Conservation (phyloP, 2,797 vertebrate genomes). For the Poecile montanus region DNA sequence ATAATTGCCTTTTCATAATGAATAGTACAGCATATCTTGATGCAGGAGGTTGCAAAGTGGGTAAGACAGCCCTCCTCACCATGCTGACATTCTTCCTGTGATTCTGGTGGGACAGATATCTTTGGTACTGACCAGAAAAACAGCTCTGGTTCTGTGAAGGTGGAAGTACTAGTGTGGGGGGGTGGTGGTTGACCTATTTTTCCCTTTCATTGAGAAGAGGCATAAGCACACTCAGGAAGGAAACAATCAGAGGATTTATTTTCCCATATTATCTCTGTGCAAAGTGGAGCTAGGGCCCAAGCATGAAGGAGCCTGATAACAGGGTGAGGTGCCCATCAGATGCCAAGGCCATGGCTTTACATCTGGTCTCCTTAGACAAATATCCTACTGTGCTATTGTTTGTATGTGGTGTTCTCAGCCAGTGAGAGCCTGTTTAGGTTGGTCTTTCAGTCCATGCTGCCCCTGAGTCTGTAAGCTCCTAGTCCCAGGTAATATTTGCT, state of each 20-base stretch:
- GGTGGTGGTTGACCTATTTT: not conserved
- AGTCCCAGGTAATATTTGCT: not conserved
- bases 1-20: not conserved
- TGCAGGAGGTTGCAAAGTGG: not conserved
- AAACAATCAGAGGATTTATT: not conserved
- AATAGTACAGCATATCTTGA: not conserved
- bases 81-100: not conserved
- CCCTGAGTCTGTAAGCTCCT: not conserved
- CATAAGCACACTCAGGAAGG: rapidly evolving
- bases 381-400: not conserved
- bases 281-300: not conserved
- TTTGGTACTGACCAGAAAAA: not conserved
- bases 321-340: not conserved
- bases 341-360: rapidly evolving
- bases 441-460: not conserved
- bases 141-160: not conserved
- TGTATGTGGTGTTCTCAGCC: not conserved
- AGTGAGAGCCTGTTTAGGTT: not conserved
- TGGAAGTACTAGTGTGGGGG: not conserved
- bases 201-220: not conserved
- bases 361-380: not conserved
- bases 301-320: not conserved
- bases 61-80: not conserved
- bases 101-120: not conserved
- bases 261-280: not conserved